Evolutionary conservation across 2,113 vertebrate species (phyloP).

Genomic region (Synchiropus splendidus): DNA sequence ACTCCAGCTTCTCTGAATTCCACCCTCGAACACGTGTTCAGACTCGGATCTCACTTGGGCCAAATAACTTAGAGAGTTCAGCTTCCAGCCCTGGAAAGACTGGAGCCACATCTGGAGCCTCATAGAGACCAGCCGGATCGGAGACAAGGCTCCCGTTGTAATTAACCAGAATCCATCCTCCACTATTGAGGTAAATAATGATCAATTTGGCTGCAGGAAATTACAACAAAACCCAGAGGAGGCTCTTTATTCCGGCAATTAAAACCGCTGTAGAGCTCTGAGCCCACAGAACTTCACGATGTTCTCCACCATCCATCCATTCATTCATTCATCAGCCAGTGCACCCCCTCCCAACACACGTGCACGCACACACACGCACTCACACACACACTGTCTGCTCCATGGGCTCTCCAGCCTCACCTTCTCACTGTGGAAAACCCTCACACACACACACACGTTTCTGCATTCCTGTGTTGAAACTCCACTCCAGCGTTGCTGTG

Average conservation of each 20-base stretch:
- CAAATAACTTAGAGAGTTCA: no score
- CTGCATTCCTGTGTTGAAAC: not conserved
- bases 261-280: slow-evolving; percentile 19
- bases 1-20: no score
- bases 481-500: no score
- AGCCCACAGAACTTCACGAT: slow-evolving; percentile 10
- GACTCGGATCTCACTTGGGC: no score
- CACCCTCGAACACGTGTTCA: no score
- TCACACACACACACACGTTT: slow-evolving; percentile 6
- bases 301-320: slow-evolving; percentile 10
- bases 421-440: slow-evolving; percentile 14
- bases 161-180: slow-evolving; percentile 46
- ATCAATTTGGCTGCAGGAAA: slow-evolving; percentile 47
- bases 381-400: slow-evolving; percentile 18
- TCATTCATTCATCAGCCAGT: slow-evolving; percentile 28
- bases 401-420: slow-evolving; percentile 32
- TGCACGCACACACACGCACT: no score
- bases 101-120: no score
- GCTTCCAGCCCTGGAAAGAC: no score
- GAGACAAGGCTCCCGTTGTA: slow-evolving; percentile 53
- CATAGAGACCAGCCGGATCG: slow-evolving; percentile 15
- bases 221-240: slow-evolving; percentile 41
- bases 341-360: slow-evolving; percentile 18
- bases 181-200: slow-evolving; percentile 55
- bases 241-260: slow-evolving; percentile 48